Evolutionary conservation across 2,888 invertebrate species (phyloP), one percentile per base, ranked within the genome.

Genomic region (Eupithecia subfuscata): DNA sequence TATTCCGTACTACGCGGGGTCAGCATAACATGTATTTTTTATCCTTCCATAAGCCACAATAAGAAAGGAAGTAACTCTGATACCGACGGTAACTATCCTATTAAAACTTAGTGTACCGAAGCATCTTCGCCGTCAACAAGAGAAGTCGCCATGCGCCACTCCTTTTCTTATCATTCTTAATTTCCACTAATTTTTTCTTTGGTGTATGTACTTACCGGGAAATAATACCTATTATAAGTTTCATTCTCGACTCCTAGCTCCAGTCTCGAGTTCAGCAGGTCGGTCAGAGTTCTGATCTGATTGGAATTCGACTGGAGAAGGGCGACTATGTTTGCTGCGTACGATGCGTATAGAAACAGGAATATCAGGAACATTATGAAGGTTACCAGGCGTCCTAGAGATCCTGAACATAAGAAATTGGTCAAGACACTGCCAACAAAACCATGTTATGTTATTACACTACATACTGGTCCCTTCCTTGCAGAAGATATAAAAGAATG

Each of bases 271-370:
- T 96, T 92, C 3, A 96, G 88, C n/a, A 97, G 91, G 85, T 97
- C 97, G 0, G 92, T 82, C 1, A 97, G 85, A 0, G 96, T 96
- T 78, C 94, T 93, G 70, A 97, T 96, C 79, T 96, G 96, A 68
- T 95, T 95, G 0, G 97, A 96, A 2, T 96, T 96, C 0, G 97
- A 96, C 85, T 97, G 97, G 18, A 97, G 90, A 22, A 97, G 87
- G 0, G 96, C 97, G 0, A 97, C 97, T 69, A 97, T 97, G 84
- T 96, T 96, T 8, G 97, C 97, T 0, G 97, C 96, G 84, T 97
- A 97, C 0, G 97, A 96, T 0, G 96, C 96, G 84, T 96, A 97
- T 0, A 97, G 88, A 83, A 97, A 97, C 86, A 97, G 93, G 60
- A 96, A 94, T 0, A 96, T 93, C 5, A 96, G 85, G 79, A 96